Evolutionary conservation across 2,888 invertebrate genomes (phyloP), one percentile per base, ranked within the genome.

Genomic region (Carterocephalus palaemon): DNA sequence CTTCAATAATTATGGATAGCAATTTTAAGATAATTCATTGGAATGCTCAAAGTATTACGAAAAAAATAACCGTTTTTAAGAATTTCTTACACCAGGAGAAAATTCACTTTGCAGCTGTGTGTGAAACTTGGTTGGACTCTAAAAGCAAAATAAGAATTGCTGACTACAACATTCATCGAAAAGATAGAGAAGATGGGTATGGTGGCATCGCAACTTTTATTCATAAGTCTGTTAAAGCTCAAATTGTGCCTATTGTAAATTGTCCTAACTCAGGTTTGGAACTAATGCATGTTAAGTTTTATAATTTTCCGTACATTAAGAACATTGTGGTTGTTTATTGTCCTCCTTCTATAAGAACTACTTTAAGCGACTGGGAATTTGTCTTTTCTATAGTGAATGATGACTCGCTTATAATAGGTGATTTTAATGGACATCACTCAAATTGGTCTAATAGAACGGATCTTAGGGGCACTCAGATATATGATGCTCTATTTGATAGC

Each of bases 301-400:
- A 20, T 6, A 52, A 51, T 34, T 48, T 41, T 17, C 15, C 10
- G 0, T 2, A 13, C 7, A 7, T 56, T n/a, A 19, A 51, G 5
- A 40, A 56, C 24, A 20, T 56, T 7, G 24, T 54, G 2, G 22
- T 39, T 24, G 8, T 56, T 7, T 56, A 54, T 8, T 56, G 52
- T 10, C 48, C 52, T 4, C 46, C 53, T 5, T 24, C 42, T 2
- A 34, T 43, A 4, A 37, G 23, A 3, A 46, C 42, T 3, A 4
- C 4, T 2, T 24, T 20, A 23, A 2, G 6, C 4, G 52, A 55
- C 17, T 55, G 37, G 41, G 32, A 47, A 10, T n/a, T 6, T 2
- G 12, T 40, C 3, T 47, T 40, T 13, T 8, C 23, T 1, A 17
- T 8, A 12, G 33, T 26, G 28, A 4, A 16, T 4, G 13, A 28